Evolutionary conservation across 1,140 invertebrate species (phyloP), one percentile per base, ranked within the genome.

Genomic region (Maconellicoccus hirsutus): DNA sequence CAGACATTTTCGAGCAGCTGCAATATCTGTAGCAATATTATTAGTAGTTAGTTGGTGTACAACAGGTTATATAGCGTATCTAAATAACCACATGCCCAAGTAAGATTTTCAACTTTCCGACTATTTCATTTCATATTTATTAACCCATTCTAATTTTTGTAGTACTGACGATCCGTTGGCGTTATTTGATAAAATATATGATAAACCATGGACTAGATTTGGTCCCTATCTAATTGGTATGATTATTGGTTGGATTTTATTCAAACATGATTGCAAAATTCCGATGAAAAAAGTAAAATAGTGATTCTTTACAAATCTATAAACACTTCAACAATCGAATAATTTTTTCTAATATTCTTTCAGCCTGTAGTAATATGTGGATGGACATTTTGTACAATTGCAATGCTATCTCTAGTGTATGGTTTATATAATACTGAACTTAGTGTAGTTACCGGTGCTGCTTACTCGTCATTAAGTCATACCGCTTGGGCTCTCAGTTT

Each of bases 161-260:
- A 89, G 86, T 75, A 83, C 84, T 0, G 89, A 92, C 74, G 90
- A 92, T 78, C 90, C 90, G 0, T 79, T 92, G 75, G 89, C 90
- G 0, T 81, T 91, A 10, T 92, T 92, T 77, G 90, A 92, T 77
- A 91, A 91, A 81, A 91, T 92, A 75, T 92, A 92, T 76, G 90
- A 92, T 79, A 92, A 92, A 79, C 90, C 90, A 10, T 92, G 90
- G 89, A 92, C 90, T 0, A 79, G 90, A 59, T 78, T 92, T 10
- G 89, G 90, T 0, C 90, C 90, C 0, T 92, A 92, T 76, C 79
- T 92, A 0, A 86, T 92, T 19, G 90, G 90, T 74, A 92, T 92
- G 89, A 81, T 84, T n/a, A 85, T 88, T 12, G 90, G 90, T 0
- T 92, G 90, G 85, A 84, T 89, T 52, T 79, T 92, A 12, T 92